Base-by-base conservation (phyloP, 2,888 invertebrate genomes). In the Neelides folsomi region DNA sequence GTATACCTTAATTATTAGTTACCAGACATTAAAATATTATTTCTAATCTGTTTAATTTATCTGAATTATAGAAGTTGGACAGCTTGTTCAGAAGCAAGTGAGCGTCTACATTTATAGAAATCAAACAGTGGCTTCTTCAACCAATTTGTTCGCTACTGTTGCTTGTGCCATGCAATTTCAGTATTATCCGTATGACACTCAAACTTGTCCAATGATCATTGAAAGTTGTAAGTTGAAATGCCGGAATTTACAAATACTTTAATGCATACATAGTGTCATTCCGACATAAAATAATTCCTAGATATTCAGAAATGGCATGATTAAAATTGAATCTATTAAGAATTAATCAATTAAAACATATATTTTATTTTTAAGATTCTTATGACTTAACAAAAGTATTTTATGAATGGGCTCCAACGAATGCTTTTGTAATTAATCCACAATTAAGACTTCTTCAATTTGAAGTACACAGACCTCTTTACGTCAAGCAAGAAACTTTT, bases 131-230 rank as follows among this genome's bases (percentile, higher is more conserved):
- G 39, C 45, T 0, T 41, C 36, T 5, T 46, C 57, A 1, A 47
- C 53, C 12, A 48, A 52, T 39, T 52, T 59, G 12, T 54, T 56
- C 20, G 59, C 56, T 4, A 57, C 59, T 39, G 50, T 58, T 10
- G 51, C 47, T 45, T 58, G 58, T 43, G 38, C 46, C 12, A 53
- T 58, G 53, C 42, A 53, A 20, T 55, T 58, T 20, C 42, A 48
- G 1, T 53, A 49, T 46, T 54, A 53, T 43, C 86, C 86, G 20
- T 83, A 86, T 82, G 86, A 86, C 68, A 82, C 84, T 66, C 86
- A 86, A 75, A 79, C 82, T 36, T 86, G 86, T 67, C 85, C 86
- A 7, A 81, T 86, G 66, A 81, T 81, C 65, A 82, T 87, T 56
- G 86, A 86, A 70, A 86, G 86, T 68, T 87, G 86, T 86, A 70